Evolutionary conservation across 2,888 invertebrate genomes (phyloP), one percentile per base, ranked within the genome.

Genomic region (Zootermopsis nevadensis): DNA sequence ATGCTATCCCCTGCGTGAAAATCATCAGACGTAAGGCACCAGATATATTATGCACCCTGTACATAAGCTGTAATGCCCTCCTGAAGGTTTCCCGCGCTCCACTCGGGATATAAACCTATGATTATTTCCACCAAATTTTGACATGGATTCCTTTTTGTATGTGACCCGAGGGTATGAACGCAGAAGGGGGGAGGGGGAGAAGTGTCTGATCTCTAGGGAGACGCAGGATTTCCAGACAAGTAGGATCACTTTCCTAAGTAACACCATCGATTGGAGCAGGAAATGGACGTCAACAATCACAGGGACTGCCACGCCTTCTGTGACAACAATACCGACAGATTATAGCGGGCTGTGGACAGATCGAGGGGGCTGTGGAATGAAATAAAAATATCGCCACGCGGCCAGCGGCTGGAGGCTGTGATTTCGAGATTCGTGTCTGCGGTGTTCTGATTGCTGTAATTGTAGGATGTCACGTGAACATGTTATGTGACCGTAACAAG

Each of bases 101-200:
- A 60, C 0, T n/a, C 74, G n/a, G n/a, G 38, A 74, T 24, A 74
- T 74, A 74, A 74, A 74, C 42, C 74, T 42, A 24, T 74, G 74
- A 74, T 74, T 74, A 74, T 35, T 74, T 74, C 74, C 74, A 74
- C 74, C 35, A 38, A 74, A 38, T 74, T 74, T 19, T 74, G 74
- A 74, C 74, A 74, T 74, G 74, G 31, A 69, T 69, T 69, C 31
- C 33, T 69, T 69, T 31, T 69, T 30, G 12, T 38, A 60, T 60
- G n/a, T 60, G 60, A n/a, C 60, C n/a, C 33, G 38, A 74, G 35
- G 33, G 74, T n/a, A 19, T 69, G 30, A 74, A n/a, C 2, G n/a
- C 8, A 27, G 27, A 2, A 35, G 35, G 38, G 74, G 74, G 31
- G 69, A 31, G 19, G 69, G 31, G 24, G 38, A 35, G 24, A 74